These are phyloP conservation scores for Ceratotherium simum DNA, from an alignment of 2,113 vertebrate genomes.

Conservation along the genomic window DNA sequence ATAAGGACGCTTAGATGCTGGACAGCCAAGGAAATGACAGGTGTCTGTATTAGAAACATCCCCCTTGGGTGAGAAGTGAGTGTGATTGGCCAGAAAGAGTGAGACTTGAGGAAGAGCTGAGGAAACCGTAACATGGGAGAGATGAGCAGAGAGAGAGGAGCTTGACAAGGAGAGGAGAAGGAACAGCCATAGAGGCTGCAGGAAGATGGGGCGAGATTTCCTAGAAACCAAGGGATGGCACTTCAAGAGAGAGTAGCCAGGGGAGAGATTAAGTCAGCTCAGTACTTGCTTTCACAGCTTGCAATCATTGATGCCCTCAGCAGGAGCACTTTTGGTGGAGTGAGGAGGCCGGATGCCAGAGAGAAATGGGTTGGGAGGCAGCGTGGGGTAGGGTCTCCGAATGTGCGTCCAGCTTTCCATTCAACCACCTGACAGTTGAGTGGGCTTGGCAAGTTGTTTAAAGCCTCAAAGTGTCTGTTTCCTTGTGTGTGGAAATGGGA, in stretches of 20 bases:
- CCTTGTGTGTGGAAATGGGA: neutral
- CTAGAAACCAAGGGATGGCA: neutral
- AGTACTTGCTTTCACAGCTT: neutral
- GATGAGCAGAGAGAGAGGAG: neutral
- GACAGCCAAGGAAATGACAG: neutral
- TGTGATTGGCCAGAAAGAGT: neutral
- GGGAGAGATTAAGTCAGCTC: neutral
- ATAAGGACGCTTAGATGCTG: neutral
- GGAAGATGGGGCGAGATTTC: neutral
- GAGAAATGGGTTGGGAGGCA: accelerated
- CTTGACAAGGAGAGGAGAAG: neutral
- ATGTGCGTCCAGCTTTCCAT: neutral
- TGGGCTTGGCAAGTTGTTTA: neutral
- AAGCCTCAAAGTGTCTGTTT: neutral
- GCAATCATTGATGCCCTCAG: neutral
- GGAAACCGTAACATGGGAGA: neutral
- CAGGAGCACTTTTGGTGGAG: neutral
- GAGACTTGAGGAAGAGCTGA: neutral
- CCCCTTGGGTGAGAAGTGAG: neutral
- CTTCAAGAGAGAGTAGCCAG: neutral
- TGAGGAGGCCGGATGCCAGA: neutral
- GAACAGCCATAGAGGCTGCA: neutral
- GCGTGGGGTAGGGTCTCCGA: neutral
- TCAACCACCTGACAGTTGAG: accelerated
- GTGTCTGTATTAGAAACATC: neutral